Conservation (phyloP, 1,140 invertebrate genomes). For the Polypedilum pembai region DNA sequence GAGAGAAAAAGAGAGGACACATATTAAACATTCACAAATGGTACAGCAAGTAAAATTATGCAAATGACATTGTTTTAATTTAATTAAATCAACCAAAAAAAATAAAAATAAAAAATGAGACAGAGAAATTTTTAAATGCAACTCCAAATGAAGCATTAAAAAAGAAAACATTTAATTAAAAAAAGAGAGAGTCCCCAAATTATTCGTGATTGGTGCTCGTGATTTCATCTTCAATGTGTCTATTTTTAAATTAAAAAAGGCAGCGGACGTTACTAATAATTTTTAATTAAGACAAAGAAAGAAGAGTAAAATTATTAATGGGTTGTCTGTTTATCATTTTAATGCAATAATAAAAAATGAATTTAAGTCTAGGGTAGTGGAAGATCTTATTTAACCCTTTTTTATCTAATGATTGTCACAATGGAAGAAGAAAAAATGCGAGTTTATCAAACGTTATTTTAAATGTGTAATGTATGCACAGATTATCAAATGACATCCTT, state of each 20-base stretch:
- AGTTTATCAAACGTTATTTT: no score
- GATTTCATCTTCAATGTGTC: background rate
- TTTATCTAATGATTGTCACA: no score
- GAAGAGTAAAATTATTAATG: constrained; percentile 1
- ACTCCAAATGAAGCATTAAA: constrained; percentile 19
- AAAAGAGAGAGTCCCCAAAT: background rate
- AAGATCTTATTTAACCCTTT: no score
- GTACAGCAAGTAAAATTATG: constrained; percentile 13
- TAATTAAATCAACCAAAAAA: constrained; percentile 22
- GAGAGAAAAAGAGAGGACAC: background rate
- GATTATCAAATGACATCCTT: no score
- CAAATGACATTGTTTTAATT: constrained; percentile 21
- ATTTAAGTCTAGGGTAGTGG: no score
- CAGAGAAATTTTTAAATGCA: constrained; percentile 3
- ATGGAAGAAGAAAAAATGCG: no score
- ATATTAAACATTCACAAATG: constrained; percentile 28
- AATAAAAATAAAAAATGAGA: background rate
- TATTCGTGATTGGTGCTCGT: background rate
- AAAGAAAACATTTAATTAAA: constrained; percentile 20
- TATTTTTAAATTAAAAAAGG: background rate
- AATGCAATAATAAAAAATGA: no score
- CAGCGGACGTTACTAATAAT: background rate
- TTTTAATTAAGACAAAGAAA: background rate
- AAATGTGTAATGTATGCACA: no score
- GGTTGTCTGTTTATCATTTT: background rate